These are phyloP conservation scores for Noctua fimbriata DNA, from an alignment of 2,888 invertebrate species.

Conservation along the genomic window DNA sequence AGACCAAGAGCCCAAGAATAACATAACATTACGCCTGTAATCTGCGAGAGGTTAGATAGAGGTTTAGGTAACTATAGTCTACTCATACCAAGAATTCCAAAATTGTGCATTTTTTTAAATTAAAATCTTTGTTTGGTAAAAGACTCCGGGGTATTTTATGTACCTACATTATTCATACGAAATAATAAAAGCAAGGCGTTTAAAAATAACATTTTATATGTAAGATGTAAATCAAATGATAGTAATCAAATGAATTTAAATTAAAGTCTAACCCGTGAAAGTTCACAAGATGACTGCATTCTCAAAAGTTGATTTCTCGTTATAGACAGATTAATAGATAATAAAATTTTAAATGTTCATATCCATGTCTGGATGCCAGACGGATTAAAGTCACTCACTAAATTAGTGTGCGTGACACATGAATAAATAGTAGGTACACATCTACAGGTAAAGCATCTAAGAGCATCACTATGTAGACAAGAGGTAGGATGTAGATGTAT, in stretches of 20 bases:
- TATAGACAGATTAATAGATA: conserved; percentile 62
- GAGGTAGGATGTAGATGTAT: neutral
- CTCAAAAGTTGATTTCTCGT: conserved; percentile 57
- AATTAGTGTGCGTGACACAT: conserved; percentile 25
- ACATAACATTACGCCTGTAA: neutral
- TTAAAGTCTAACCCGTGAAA: conserved; percentile 58
- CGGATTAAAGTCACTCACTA: conserved; percentile 18
- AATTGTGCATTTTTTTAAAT: too few species aligned
- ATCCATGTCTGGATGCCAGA: conserved; percentile 10
- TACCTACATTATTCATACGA: neutral
- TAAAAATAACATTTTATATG: neutral
- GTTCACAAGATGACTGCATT: conserved; percentile 64
- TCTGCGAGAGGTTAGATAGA: neutral
- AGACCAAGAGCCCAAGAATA: neutral
- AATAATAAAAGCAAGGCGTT: conserved; percentile 9
- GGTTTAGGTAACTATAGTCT: neutral
- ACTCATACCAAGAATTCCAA: neutral
- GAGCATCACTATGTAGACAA: too few species aligned
- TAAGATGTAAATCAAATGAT: conserved; percentile 8
- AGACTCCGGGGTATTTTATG: too few species aligned
- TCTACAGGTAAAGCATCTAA: neutral
- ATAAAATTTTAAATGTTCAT: conserved; percentile 49
- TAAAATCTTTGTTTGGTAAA: neutral
- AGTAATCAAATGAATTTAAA: conserved; percentile 28
- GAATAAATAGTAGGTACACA: neutral